Percentiles rank a stretch among this genome's conserved stretches.
Evolutionary conservation across 2,797 vertebrate genomes (phyloP).

Genomic region (Anabas testudineus): DNA sequence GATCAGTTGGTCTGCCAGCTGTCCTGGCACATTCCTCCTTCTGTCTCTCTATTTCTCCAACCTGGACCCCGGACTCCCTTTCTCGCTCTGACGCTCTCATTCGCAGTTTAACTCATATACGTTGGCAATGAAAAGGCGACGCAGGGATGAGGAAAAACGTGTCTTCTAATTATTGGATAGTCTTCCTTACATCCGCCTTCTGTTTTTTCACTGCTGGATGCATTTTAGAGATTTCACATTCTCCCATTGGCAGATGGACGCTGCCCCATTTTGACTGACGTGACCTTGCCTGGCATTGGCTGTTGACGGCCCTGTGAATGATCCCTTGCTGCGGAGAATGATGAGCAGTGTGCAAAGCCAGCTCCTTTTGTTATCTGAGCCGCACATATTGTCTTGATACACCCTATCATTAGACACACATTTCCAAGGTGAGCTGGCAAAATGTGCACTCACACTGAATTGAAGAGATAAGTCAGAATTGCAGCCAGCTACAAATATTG

Average conservation of each 20-base stretch:
- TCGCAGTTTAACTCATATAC: constrained; percentile 37
- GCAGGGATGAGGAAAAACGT: neutral
- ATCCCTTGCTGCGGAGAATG: constrained; percentile 51
- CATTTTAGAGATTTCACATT: constrained; percentile 30
- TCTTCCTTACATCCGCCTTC: constrained; percentile 3
- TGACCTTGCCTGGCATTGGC: constrained; percentile 62
- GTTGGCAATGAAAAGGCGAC: constrained; percentile 32
- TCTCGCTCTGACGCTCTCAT: constrained; percentile 5
- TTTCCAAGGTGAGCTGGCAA: constrained; percentile 56
- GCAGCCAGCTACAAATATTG: constrained; percentile 25
- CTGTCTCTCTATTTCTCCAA: constrained; percentile 52
- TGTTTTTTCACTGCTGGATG: constrained; percentile 11
- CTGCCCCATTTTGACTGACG: constrained; percentile 51
- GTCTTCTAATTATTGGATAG: constrained; percentile 19
- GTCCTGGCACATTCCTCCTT: constrained; percentile 72
- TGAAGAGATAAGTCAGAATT: constrained; percentile 58
- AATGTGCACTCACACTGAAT: constrained; percentile 56
- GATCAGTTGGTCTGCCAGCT: constrained; percentile 77
- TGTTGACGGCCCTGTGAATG: constrained; percentile 27
- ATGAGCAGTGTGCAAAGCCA: constrained; percentile 51
- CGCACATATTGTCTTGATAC: constrained; percentile 64
- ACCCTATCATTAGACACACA: constrained; percentile 66
- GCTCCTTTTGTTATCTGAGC: constrained; percentile 70
- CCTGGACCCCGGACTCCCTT: constrained; percentile 16
- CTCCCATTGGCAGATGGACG: constrained; percentile 52